Base-by-base conservation (phyloP, 2,888 invertebrate species). In the Clivina fossor region DNA sequence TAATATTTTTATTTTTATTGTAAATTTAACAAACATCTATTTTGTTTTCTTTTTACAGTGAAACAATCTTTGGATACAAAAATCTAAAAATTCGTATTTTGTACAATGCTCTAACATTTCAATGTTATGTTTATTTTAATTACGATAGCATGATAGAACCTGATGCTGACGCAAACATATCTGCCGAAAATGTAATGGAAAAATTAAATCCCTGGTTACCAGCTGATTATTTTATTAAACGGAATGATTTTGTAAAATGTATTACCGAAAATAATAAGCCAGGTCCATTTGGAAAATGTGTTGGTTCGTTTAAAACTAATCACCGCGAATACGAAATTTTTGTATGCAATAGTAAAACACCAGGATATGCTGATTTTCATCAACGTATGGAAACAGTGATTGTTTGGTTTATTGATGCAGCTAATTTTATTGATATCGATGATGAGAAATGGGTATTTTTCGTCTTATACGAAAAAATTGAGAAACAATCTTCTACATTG, bases 371-470 rank as follows among this genome's bases (percentile, higher is more conserved):
- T 19, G 78, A 81, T 3, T 96, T 86, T 70, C 93, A 96, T 71
- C 79, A 85, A 61, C 80, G 90, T 48, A 77, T 97, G 63, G 94
- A 97, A 75, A 91, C 93, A 0, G 92, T 96, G 68, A 80, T 97
- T 7, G 75, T 96, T 57, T 97, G 93, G 90, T 98, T 88, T 74
- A 93, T 99, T 62, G 98, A 99, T 78, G 96, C 93, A 9, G 96
- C 95, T 1, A 91, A 90, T 26, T 95, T 88, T 68, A 92, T 99
- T 63, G 96, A 97, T 73, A 80, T 86, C 2, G 90, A 92, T 71
- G 98, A 99, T 77, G 84, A 88, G 9, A 85, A 88, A 64, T 99
- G 98, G 97, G 82, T 85, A 53, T 91, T 88, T 69, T 92, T 90
- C 69, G 83, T 88, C 63, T 80, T 90, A 86, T 90, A 76, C 79